A percentile compares a stretch with the other conserved stretches of the same genome.
Evolutionary conservation across 2,113 vertebrate genomes (phyloP).

Genomic region (Tretioscincus oriximinensis): DNA sequence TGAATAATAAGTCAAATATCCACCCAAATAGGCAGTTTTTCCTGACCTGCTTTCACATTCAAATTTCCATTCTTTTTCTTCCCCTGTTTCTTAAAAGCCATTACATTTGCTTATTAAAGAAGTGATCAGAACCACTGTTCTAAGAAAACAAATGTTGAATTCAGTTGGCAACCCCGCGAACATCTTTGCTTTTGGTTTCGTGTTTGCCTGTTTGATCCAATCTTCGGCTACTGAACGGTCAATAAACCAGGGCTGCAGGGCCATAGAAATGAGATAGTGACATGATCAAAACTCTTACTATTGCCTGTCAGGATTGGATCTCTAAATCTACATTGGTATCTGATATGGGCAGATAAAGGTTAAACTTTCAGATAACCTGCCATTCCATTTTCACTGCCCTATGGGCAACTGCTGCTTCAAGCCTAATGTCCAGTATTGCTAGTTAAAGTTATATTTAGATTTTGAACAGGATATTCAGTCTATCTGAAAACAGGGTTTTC

Average conservation of each 20-base stretch:
- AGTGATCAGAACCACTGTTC: too few relatives aligned
- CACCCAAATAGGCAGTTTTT: neutral
- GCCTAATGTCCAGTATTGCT: neutral
- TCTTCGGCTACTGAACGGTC: neutral
- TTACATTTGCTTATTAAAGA: neutral
- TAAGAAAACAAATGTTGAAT: neutral
- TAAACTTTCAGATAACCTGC: too few relatives aligned
- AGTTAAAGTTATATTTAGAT: neutral
- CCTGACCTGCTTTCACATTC: neutral
- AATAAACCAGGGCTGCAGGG: neutral
- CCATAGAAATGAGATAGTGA: too few relatives aligned
- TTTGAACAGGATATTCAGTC: neutral
- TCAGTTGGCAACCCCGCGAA: neutral
- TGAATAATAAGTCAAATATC: fast-evolving
- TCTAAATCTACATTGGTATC: too few relatives aligned
- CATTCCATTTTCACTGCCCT: too few relatives aligned
- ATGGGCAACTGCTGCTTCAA: neutral
- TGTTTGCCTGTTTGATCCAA: neutral
- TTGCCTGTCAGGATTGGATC: too few relatives aligned
- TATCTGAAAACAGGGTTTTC: neutral
- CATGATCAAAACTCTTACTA: too few relatives aligned
- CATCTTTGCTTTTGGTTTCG: neutral
- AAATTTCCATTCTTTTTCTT: neutral
- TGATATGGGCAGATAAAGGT: too few relatives aligned
- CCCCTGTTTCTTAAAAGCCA: neutral